Evolutionary conservation across 2,888 invertebrate genomes (phyloP), one percentile per base, ranked within the genome.

Genomic region (Cataglyphis rosenhaueri): DNA sequence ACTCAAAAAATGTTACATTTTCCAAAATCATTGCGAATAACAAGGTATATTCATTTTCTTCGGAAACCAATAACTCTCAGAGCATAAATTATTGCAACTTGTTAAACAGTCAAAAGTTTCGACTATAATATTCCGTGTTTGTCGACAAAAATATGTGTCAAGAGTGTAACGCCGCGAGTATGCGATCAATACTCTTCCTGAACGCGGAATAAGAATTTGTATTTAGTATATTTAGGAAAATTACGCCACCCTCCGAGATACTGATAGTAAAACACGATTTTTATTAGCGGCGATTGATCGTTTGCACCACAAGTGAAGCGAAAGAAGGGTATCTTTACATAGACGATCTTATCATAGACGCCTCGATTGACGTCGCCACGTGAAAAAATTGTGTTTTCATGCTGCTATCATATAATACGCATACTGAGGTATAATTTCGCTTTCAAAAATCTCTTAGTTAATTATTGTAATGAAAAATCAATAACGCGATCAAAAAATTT

Each of bases 181-280:
- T 59, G 29, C 55, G 70, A 81, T 82, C 64, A 66, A 83, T 85
- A 82, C 64, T 55, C 59, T 78, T 29, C 55, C 44, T 86, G 70
- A 71, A 82, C 85, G 84, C n/a, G 84, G 64, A 12, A 12, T 57
- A 70, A 44, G 75, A 88, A 71, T 85, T 86, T 6, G 86, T 85
- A 61, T 88, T 89, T 70, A 48, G n/a, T 48, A n/a, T 48, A 48
- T 48, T 48, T 48, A 48, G 6, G n/a, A 82, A 89, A 76, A 86
- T 84, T 21, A 64, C 87, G 75, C 83, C 85, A 64, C 52, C 52
- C 35, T 82, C 84, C 55, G 78, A 52, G 44, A 70, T 85, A 62
- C 83, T 83, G 25, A 48, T 75, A 15, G 10, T 32, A 29, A 62
- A 62, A 81, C 38, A 65, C 25, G 68, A 48, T 38, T 73, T 82